Percentiles rank a stretch among this genome's conserved stretches.
These are phyloP conservation scores for Pardalotus punctatus DNA, from an alignment of 2,113 vertebrate species.

Conservation along the genomic window DNA sequence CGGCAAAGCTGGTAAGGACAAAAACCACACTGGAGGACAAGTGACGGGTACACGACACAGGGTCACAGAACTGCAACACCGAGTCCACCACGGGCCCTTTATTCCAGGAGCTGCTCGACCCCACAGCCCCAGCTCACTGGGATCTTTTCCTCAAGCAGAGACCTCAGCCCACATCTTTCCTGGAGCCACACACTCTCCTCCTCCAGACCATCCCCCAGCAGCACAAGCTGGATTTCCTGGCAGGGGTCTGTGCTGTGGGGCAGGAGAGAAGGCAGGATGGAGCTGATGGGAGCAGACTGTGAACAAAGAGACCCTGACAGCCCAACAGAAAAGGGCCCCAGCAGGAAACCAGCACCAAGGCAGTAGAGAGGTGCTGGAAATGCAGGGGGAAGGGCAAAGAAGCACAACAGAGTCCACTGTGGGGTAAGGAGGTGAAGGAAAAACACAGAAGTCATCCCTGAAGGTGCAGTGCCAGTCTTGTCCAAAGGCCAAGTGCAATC, in stretches of 20 bases:
- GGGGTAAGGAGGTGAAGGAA: neutral
- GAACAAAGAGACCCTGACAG: neutral
- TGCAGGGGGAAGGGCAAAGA: neutral
- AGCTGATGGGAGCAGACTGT: neutral
- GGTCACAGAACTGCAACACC: neutral
- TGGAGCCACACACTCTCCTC: neutral
- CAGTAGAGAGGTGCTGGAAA: neutral
- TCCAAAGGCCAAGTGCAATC: neutral
- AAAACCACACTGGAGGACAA: neutral
- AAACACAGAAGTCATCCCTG: neutral
- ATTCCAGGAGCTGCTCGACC: neutral
- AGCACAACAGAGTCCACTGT: neutral
- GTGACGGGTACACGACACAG: neutral
- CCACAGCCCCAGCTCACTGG: fast-evolving
- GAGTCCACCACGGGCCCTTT: fast-evolving
- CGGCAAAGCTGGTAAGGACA: neutral
- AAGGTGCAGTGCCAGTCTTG: neutral
- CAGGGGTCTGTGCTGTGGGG: fast-evolving
- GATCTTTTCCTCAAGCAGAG: neutral
- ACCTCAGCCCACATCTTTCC: neutral
- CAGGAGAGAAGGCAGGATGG: neutral
- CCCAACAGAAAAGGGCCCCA: neutral
- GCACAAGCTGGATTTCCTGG: neutral
- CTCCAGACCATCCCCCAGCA: neutral
- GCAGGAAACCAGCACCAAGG: neutral